Base-by-base conservation (phyloP, 2,113 vertebrate genomes). In the Lethenteron camtschaticum region DNA sequence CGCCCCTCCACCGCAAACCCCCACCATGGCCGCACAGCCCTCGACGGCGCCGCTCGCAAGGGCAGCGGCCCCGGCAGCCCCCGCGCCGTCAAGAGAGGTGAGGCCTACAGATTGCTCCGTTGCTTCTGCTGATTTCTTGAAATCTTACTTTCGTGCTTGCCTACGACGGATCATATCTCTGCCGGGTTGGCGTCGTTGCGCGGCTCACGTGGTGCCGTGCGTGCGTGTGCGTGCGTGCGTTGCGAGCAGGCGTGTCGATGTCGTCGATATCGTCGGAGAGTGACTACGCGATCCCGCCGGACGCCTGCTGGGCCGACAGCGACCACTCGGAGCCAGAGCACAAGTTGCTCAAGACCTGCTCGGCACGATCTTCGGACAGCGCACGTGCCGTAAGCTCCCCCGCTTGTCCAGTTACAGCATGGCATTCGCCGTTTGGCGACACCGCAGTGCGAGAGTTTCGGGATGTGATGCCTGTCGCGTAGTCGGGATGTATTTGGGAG, bases 281-380 rank as follows among this genome's bases (percentile, higher is more conserved):
- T n/a, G 94, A 99, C 74, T 99, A 99, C 8, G 94, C 94, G 72
- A 92, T 99, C 75, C 94, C 94, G 14, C 94, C 94, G 7, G 94
- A 99, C 69, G 94, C 94, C 55, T 99, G 95, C 78, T 86, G 82
- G 75, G 82, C 86, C 8, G 94, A 99, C 76, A 85, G 83, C 1
- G 91, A 96, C 71, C 88, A 77, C 73, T 89, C 83, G 0, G 91
- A 99, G 76, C 88, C 90, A 0, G 94, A 99, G 75, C 90, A 88
- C 74, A 99, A 95, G 76, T 81, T 91, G 58, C 87, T 81, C 10
- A 95, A 95, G 79, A 95, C 87, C 20, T 88, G 83, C 69, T 88
- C 84, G 1, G 81, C 83, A 56, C 89, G 86, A 78, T 80, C 81
- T 77, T 84, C 82, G 68, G 88, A 95, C 75, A 85, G 82, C 58